Evolutionary conservation across 2,888 invertebrate species (phyloP).

Genomic region (Coelogynopora nodosa): DNA sequence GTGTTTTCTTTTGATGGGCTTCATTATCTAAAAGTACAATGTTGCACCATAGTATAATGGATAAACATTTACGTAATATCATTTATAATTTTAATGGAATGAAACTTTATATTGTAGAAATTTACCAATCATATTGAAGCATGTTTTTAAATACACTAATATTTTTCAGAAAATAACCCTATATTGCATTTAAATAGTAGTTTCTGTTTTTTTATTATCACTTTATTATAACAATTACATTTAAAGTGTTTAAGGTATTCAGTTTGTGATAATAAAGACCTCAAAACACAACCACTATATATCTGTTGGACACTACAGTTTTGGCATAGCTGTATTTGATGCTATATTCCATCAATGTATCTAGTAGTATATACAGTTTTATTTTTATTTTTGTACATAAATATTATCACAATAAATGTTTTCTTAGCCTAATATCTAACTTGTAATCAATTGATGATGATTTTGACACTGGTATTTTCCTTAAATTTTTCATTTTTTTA

Average conservation of each 20-base stretch:
- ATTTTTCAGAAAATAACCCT: no score
- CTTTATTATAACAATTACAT: neutral
- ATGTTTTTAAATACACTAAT: no score
- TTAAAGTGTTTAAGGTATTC: neutral
- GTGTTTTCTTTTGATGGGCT: neutral
- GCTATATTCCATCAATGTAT: neutral
- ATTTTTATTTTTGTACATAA: neutral
- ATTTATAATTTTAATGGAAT: no score
- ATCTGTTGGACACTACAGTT: neutral
- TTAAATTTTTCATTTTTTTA: neutral
- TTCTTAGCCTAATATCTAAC: neutral
- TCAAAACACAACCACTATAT: neutral
- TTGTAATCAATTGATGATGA: neutral
- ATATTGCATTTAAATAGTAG: no score
- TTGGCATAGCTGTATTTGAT: neutral
- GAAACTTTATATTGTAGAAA: no score
- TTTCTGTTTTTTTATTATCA: neutral
- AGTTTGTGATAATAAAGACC: neutral
- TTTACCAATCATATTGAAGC: no score
- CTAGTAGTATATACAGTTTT: neutral
- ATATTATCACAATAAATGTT: neutral
- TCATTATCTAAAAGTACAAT: neutral
- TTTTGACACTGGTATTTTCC: neutral
- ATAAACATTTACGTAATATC: no score
- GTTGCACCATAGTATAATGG: neutral